Conservation (phyloP, 2,797 vertebrate genomes). For the Threskiornis aethiopicus region DNA sequence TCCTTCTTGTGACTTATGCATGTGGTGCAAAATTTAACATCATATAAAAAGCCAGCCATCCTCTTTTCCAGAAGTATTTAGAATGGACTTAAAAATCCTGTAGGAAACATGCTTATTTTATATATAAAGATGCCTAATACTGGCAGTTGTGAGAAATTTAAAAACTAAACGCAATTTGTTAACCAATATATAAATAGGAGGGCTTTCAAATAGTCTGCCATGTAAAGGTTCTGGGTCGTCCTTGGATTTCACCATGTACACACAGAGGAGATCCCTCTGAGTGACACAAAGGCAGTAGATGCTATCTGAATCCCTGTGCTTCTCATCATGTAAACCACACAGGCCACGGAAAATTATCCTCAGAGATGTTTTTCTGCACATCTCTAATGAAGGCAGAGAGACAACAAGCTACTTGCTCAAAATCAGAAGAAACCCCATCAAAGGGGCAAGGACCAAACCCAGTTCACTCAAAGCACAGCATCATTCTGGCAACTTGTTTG, state of each 20-base stretch:
- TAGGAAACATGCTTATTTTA: not conserved
- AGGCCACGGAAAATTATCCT: not conserved
- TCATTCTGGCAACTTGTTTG: not conserved
- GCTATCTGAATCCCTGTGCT: not conserved
- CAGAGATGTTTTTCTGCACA: not conserved
- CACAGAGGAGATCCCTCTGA: not conserved
- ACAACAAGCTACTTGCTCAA: not conserved
- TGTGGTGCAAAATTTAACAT: not conserved
- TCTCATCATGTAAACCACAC: not conserved
- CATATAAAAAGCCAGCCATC: rapidly evolving
- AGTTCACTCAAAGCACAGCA: not conserved
- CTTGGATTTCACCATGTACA: not conserved
- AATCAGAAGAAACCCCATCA: not conserved
- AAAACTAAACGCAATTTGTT: not conserved
- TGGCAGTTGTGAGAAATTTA: not conserved
- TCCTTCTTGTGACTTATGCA: not conserved
- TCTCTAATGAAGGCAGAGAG: not conserved
- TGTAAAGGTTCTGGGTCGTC: not conserved
- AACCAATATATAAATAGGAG: not conserved
- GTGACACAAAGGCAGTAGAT: not conserved
- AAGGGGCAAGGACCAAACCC: not conserved
- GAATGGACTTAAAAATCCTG: not conserved
- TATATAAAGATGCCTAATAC: not conserved
- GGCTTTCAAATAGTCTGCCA: not conserved
- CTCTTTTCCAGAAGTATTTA: not conserved